Evolutionary conservation across 2,113 vertebrate genomes (phyloP).

Genomic region (Hipposideros armiger): DNA sequence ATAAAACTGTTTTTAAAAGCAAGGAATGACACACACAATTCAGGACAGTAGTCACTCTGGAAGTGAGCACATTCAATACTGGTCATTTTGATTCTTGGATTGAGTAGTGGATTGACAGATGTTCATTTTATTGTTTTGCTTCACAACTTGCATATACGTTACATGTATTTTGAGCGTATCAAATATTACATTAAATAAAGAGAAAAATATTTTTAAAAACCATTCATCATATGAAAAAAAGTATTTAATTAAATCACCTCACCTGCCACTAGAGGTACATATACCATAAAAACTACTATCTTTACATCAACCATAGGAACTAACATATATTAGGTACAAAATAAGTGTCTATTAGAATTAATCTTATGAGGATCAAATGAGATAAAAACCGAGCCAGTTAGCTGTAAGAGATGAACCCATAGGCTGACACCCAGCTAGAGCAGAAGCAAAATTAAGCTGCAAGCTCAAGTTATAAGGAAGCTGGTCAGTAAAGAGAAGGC

Average conservation of each 20-base stretch:
- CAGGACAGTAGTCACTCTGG: constrained; percentile 4
- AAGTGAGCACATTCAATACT: not conserved
- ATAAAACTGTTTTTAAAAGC: constrained; percentile 38
- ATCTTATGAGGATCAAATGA: not conserved
- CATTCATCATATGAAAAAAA: constrained; percentile 39
- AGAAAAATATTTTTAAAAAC: constrained; percentile 15
- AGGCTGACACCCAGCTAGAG: not conserved
- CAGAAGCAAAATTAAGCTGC: constrained; percentile 54
- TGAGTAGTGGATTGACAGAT: not conserved
- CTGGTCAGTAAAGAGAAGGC: constrained; percentile 53
- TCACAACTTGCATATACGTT: constrained; percentile 14
- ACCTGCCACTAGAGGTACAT: constrained; percentile 29
- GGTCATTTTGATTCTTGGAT: constrained; percentile 38
- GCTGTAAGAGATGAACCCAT: constrained; percentile 16
- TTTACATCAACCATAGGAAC: constrained; percentile 28
- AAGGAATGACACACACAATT: constrained; percentile 62
- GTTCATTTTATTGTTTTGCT: constrained; percentile 46
- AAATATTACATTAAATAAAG: constrained; percentile 28
- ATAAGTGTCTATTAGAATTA: constrained; percentile 37
- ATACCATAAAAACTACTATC: constrained; percentile 11
- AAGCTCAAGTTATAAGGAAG: constrained; percentile 52
- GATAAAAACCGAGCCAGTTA: constrained; percentile 19
- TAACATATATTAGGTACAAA: not conserved
- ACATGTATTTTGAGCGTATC: constrained; percentile 45
- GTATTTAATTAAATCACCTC: constrained; percentile 47